phyloP scores from a whole-genome alignment of 2,113 vertebrate species.

The Piliocolobus tephrosceles region DNA sequence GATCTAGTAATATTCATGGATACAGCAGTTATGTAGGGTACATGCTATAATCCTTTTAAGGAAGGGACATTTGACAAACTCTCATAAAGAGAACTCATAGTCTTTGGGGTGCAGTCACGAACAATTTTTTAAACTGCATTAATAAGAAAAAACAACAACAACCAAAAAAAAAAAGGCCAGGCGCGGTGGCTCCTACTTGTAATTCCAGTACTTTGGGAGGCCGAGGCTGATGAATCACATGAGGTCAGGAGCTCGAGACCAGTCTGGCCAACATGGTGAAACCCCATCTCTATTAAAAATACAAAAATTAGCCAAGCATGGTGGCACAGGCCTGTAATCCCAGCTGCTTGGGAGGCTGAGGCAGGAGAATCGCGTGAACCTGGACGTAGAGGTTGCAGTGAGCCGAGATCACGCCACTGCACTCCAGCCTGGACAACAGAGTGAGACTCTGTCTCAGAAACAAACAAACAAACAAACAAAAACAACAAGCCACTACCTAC shows the following conservation, averaged over 20 bases:
- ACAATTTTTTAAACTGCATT: neutral
- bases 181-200: neutral
- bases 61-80: conserved; percentile 8
- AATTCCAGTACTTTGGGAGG: neutral
- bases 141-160: too few relatives aligned
- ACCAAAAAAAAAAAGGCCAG: too few relatives aligned
- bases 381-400: neutral
- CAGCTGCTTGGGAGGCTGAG: neutral
- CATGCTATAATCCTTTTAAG: neutral
- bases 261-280: neutral
- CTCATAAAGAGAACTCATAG: neutral
- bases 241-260: neutral
- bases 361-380: neutral
- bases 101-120: neutral
- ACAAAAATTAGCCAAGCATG: neutral
- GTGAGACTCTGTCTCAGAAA: neutral
- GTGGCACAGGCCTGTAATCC: neutral
- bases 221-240: neutral
- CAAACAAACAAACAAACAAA: neutral
- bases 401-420: neutral
- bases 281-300: neutral
- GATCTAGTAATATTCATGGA: neutral
- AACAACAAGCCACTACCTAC: neutral
- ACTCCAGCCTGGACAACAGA: neutral
- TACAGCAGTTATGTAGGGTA: neutral